Evolutionary conservation across 2,888 invertebrate species (phyloP).

Genomic region (Sphecodes monilicornis): DNA sequence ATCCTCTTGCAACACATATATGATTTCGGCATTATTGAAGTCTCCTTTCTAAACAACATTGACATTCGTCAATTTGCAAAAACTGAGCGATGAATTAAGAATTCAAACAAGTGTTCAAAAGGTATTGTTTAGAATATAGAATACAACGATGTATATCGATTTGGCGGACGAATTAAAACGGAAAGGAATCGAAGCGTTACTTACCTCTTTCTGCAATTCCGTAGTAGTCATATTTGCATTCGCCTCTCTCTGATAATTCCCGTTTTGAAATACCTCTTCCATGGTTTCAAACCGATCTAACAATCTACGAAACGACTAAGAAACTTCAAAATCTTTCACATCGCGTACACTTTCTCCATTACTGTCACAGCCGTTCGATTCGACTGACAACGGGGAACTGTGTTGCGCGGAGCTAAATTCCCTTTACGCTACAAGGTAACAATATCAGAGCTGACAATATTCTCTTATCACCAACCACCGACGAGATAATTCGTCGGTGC

Average conservation of each 20-base stretch:
- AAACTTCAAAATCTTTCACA: constrained; percentile 51
- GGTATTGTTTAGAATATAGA: constrained; percentile 14
- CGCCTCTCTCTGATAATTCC: constrained; percentile 77
- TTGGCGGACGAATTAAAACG: constrained; percentile 57
- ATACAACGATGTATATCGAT: constrained; percentile 61
- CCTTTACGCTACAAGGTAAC: constrained; percentile 19
- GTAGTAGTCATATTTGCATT: constrained; percentile 74
- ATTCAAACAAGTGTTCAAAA: background rate
- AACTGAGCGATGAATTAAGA: background rate
- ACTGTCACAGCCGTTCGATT: constrained; percentile 25
- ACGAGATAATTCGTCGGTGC: too few species aligned
- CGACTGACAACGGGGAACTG: constrained; percentile 5
- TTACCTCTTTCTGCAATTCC: constrained; percentile 79
- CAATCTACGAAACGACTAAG: constrained; percentile 47
- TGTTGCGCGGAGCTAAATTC: constrained; percentile 40
- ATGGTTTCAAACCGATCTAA: constrained; percentile 65
- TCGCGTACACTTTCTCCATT: constrained; percentile 56
- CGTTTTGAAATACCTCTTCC: constrained; percentile 81
- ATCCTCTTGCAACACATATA: constrained; percentile 42
- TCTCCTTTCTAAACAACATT: background rate
- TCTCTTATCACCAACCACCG: too few species aligned
- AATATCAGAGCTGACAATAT: too few species aligned
- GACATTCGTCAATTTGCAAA: background rate
- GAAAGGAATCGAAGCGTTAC: constrained; percentile 12
- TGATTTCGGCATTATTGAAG: background rate